Evolutionary conservation across 2,888 invertebrate genomes (phyloP).

Genomic region (Sussaba pulchella): DNA sequence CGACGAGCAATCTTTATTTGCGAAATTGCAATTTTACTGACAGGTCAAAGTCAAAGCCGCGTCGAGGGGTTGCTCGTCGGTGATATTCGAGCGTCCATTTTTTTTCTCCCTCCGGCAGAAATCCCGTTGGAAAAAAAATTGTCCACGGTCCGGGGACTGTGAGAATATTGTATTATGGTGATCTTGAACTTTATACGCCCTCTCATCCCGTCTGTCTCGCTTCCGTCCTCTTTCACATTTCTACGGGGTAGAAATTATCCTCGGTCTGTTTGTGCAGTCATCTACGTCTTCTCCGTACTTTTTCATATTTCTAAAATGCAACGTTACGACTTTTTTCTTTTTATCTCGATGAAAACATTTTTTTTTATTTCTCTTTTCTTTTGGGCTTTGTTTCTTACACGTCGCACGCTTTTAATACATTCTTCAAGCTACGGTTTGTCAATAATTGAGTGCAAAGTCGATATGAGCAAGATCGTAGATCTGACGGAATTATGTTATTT

Average conservation of each 20-base stretch:
- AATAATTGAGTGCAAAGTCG: conserved; percentile 21
- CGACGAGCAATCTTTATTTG: conserved; percentile 17
- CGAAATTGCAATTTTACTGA: conserved; percentile 41
- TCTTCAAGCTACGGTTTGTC: conserved; percentile 39
- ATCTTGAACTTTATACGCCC: conserved; percentile 24
- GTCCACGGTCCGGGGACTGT: conserved; percentile 9
- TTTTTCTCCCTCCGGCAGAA: conserved; percentile 23
- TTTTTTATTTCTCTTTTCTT: conserved; percentile 9
- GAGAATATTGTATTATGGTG: conserved; percentile 42
- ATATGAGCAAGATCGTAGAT: conserved; percentile 1
- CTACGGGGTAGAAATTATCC: conserved; percentile 20
- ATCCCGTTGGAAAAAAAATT: conserved; percentile 36
- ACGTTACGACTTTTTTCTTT: too few species aligned
- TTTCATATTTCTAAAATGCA: conserved; percentile 15
- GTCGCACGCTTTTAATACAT: conserved; percentile 57
- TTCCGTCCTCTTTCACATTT: conserved; percentile 36
- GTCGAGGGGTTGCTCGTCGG: conserved; percentile 1
- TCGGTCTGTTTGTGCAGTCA: conserved; percentile 25
- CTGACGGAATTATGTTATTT: conserved; percentile 9
- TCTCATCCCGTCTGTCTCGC: conserved; percentile 33
- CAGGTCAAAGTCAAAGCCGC: conserved; percentile 11
- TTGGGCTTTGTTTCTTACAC: conserved; percentile 56
- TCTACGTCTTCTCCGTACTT: conserved; percentile 47
- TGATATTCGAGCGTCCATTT: conserved; percentile 39
- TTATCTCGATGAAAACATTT: too few species aligned